phyloP scores from a whole-genome alignment of 1,140 invertebrate species.

The Pentalonia nigronervosa region DNA sequence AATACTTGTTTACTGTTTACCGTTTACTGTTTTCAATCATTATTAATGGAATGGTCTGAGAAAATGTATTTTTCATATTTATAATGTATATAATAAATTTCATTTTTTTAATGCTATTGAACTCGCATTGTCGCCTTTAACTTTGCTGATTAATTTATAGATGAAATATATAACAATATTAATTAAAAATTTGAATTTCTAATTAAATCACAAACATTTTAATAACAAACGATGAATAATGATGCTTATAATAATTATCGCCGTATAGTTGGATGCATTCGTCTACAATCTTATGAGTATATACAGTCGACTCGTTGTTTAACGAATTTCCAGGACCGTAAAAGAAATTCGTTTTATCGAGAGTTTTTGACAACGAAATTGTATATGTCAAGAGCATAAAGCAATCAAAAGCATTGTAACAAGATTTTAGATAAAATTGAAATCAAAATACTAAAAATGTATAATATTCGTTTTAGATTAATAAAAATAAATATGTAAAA shows the following conservation, averaged over 20 bases:
- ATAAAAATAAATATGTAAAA: too few relatives aligned
- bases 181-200: background rate
- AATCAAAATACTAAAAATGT: too few relatives aligned
- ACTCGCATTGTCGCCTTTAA: background rate
- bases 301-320: background rate
- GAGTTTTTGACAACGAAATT: background rate
- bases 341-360: too few relatives aligned
- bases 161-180: background rate
- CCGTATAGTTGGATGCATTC: background rate
- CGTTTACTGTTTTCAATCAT: background rate
- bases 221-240: background rate
- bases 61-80: background rate
- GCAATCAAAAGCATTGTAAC: too few relatives aligned
- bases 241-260: background rate
- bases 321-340: background rate
- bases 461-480: too few relatives aligned
- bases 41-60: background rate
- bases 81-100: background rate
- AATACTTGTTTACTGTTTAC: background rate
- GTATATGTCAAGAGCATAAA: background rate
- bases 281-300: background rate
- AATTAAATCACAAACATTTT: background rate
- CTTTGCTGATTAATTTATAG: background rate
- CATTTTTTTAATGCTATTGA: background rate
- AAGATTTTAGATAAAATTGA: too few relatives aligned